Base-by-base conservation (phyloP, 2,113 vertebrate genomes). In the Muntiacus reevesi region DNA sequence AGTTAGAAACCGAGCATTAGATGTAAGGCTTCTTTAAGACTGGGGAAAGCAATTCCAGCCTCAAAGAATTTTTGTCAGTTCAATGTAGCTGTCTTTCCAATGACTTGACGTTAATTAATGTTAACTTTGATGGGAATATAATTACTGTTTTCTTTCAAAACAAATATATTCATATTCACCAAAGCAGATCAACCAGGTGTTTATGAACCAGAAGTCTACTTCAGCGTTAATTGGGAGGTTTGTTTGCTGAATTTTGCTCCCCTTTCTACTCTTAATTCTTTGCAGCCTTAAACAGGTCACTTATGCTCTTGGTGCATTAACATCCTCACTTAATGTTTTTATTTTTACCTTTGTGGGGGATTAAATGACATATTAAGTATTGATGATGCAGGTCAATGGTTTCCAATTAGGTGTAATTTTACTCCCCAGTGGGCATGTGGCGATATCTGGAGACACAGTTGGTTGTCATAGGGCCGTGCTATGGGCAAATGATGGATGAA, bases 81-180 rank as follows among this genome's bases (percentile, higher is more conserved):
- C 52, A 92, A n/a, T 59, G 60, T 64, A 52, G 92, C 71, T 95
- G 11, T 79, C 27, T 94, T 95, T 95, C 28, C 12, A 89, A 59
- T 83, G 89, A 92, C 62, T 92, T 95, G 64, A 89, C 45, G 43
- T 97, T 87, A 93, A 86, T 84, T 94, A 90, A 92, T 88, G 79
- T 90, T 94, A 89, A 96, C 45, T 95, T 96, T 95, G 76, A 97
- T 96, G 76, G 40, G 16, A 88, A 40, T 86, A 40, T 84, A 94
- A 95, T 91, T 94, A 54, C 50, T 89, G 50, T 91, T 87, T 79
- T 89, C 83, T 67, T 87, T 89, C n/a, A 94, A 87, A 64, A 47
- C 47, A 81, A 96, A 74, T 55, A 60, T 62, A 89, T 85, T 96
- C 21, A 82, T 88, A 82, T 93, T 8, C n/a, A 86, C 79, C 62